Conservation (phyloP, 2,113 vertebrate species). For the Hystrix cristata region DNA sequence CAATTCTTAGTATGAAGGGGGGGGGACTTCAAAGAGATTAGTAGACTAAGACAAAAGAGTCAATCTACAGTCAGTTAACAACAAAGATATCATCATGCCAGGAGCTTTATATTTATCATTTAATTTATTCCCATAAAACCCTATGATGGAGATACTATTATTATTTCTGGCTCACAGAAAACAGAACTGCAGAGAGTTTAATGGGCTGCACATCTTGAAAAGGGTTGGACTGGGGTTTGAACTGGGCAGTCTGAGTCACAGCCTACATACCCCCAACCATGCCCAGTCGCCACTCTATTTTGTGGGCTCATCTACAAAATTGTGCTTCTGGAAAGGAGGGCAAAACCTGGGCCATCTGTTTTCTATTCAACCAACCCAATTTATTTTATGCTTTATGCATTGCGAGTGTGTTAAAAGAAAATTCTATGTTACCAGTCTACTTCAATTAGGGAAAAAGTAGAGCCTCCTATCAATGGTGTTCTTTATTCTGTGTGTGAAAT, state of each 20-base stretch:
- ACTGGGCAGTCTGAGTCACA: not conserved
- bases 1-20: not conserved
- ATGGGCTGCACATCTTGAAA: not conserved
- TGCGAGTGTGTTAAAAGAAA: not conserved
- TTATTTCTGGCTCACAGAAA: not conserved
- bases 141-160: not conserved
- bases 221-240: not conserved
- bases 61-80: not conserved
- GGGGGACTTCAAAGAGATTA: not conserved
- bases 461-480: not conserved
- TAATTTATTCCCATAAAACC: not conserved
- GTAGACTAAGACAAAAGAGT: not conserved
- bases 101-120: not conserved
- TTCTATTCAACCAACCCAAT: slow-evolving; percentile 22
- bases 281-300: too few species aligned
- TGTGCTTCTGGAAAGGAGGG: not conserved
- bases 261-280: too few species aligned
- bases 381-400: not conserved
- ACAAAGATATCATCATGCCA: not conserved
- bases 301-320: not conserved
- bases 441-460: not conserved
- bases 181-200: not conserved
- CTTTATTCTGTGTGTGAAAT: slow-evolving; percentile 37
- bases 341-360: slow-evolving; percentile 36
- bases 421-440: not conserved